A percentile compares a stretch with the other conserved stretches of the same genome.
These are phyloP conservation scores for Mythimna vitellina DNA, from an alignment of 2,888 invertebrate species.

Conservation along the genomic window DNA sequence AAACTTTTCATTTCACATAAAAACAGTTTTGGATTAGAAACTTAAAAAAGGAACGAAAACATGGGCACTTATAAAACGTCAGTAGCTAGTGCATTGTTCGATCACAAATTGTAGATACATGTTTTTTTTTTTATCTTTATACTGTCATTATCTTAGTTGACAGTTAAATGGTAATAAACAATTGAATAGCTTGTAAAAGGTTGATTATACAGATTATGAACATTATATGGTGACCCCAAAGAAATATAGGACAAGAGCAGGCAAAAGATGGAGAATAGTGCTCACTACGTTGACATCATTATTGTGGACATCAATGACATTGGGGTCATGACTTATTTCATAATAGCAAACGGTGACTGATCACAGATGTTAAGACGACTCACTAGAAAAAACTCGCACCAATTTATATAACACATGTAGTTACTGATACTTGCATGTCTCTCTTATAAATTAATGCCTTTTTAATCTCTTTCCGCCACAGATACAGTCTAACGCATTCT, in stretches of 20 bases:
- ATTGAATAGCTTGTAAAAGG: background rate
- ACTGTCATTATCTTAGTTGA: too few relatives aligned
- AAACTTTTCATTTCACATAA: too few relatives aligned
- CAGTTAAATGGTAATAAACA: too few relatives aligned
- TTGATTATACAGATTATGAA: background rate
- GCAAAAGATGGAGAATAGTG: too few relatives aligned
- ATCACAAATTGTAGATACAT: too few relatives aligned
- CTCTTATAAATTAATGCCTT: slow-evolving; percentile 41
- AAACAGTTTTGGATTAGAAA: too few relatives aligned
- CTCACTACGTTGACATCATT: background rate
- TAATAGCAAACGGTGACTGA: background rate
- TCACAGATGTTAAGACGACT: background rate
- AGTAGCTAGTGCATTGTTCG: too few relatives aligned
- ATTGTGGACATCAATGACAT: background rate
- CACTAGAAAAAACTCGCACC: background rate
- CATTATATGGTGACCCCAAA: background rate
- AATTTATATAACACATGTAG: slow-evolving; percentile 17
- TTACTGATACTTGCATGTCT: slow-evolving; percentile 12
- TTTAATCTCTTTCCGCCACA: slow-evolving; percentile 42
- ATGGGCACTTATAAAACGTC: too few relatives aligned
- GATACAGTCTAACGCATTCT: slow-evolving; percentile 21
- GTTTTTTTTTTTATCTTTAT: too few relatives aligned
- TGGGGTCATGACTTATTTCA: background rate
- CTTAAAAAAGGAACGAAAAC: too few relatives aligned
- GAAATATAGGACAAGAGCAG: background rate